These are phyloP conservation scores for Hozukius guyotensis DNA, from an alignment of 2,797 vertebrate species.

Conservation along the genomic window DNA sequence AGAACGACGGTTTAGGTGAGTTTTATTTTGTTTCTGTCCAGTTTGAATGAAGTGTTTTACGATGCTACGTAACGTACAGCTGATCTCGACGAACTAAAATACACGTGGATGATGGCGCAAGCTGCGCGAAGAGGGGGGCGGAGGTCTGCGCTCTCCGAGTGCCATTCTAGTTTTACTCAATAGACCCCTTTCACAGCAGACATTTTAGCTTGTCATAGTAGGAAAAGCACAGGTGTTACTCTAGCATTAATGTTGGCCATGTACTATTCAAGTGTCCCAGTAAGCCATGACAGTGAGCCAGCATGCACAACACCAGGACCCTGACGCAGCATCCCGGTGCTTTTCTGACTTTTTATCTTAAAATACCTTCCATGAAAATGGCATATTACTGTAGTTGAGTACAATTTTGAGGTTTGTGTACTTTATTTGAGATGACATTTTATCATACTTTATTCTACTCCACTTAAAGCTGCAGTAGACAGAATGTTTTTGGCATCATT, in stretches of 20 bases:
- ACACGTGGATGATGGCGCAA: too few species aligned
- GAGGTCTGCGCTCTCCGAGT: too few species aligned
- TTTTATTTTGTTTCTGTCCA: too few species aligned
- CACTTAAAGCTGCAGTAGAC: background rate
- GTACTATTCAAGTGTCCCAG: background rate
- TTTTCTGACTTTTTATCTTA: background rate
- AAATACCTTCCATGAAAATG: background rate
- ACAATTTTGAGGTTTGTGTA: background rate
- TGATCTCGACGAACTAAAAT: too few species aligned
- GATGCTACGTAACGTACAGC: too few species aligned
- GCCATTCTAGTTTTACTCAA: background rate
- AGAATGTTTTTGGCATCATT: too few species aligned
- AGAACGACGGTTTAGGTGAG: too few species aligned
- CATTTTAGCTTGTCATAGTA: background rate
- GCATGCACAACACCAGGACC: background rate
- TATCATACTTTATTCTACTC: background rate
- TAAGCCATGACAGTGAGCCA: background rate
- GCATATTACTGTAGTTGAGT: background rate
- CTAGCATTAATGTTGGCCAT: too few species aligned
- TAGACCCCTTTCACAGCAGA: background rate
- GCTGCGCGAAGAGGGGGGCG: too few species aligned
- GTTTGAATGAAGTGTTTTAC: too few species aligned
- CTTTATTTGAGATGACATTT: background rate
- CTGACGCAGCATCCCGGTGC: background rate
- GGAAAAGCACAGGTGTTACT: background rate